These are phyloP conservation scores for Clunio marinus DNA, from an alignment of 2,888 invertebrate genomes.

Conservation along the genomic window DNA sequence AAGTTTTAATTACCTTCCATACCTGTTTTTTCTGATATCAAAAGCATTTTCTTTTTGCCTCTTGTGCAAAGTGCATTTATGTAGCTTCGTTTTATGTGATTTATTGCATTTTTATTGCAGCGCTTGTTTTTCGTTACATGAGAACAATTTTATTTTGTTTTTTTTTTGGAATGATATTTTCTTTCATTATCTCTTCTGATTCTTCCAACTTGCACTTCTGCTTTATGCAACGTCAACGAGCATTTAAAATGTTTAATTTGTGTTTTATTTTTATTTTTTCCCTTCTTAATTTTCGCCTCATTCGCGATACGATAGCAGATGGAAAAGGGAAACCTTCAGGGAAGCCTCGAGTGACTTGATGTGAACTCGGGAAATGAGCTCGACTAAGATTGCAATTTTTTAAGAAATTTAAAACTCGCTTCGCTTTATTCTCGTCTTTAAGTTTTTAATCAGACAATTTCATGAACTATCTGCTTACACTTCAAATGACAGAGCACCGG, in stretches of 20 bases:
- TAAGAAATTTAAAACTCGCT: constrained; percentile 24
- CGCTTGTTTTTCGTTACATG: constrained; percentile 28
- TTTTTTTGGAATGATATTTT: constrained; percentile 4
- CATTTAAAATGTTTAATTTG: constrained; percentile 15
- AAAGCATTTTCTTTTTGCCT: background rate
- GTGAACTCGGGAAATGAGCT: constrained; percentile 19
- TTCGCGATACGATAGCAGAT: background rate
- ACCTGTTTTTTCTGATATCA: constrained; percentile 19
- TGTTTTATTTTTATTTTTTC: background rate
- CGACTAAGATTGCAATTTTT: background rate
- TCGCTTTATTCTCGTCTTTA: constrained; percentile 19
- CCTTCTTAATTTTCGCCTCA: background rate
- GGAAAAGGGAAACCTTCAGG: background rate
- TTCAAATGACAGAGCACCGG: constrained; percentile 3
- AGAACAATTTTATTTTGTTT: background rate
- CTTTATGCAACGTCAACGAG: background rate
- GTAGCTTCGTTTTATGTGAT: constrained; percentile 29
- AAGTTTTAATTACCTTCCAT: constrained; percentile 38
- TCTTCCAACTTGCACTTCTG: background rate
- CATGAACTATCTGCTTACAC: constrained; percentile 23
- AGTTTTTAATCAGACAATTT: constrained; percentile 18
- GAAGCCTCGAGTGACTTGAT: background rate
- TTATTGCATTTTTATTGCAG: constrained; percentile 39
- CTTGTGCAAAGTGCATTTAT: constrained; percentile 15
- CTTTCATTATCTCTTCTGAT: background rate